phyloP scores from a whole-genome alignment of 2,113 vertebrate species.

The Catagonus wagneri region DNA sequence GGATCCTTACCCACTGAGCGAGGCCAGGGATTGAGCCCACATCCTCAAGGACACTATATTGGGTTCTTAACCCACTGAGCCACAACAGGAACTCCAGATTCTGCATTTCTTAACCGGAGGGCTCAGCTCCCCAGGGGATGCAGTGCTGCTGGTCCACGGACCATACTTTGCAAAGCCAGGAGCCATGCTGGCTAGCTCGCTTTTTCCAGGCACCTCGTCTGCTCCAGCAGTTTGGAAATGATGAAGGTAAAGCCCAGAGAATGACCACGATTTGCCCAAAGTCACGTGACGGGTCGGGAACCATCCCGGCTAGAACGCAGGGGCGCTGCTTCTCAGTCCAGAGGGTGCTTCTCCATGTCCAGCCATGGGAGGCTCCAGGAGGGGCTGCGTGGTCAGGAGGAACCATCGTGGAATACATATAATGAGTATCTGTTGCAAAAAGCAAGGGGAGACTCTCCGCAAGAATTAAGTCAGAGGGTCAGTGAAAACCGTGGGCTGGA shows the following conservation, averaged over 20 bases:
- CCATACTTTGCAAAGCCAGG: background rate
- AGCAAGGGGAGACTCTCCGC: background rate
- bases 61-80: too few relatives aligned
- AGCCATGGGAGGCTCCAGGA: background rate
- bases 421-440: background rate
- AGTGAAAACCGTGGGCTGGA: background rate
- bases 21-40: too few relatives aligned
- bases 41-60: too few relatives aligned
- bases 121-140: background rate
- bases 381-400: accelerated
- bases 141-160: background rate
- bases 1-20: too few relatives aligned
- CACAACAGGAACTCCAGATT: too few relatives aligned
- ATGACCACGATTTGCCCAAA: background rate
- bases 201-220: background rate
- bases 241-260: background rate
- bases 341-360: background rate
- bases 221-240: background rate
- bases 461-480: background rate
- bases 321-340: background rate
- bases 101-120: background rate
- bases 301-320: background rate
- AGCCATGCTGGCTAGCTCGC: background rate
- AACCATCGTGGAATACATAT: too few relatives aligned
- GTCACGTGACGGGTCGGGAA: too few relatives aligned